These are phyloP conservation scores for Meleagris gallopavo DNA, from an alignment of 2,113 vertebrate species.

Conservation along the genomic window DNA sequence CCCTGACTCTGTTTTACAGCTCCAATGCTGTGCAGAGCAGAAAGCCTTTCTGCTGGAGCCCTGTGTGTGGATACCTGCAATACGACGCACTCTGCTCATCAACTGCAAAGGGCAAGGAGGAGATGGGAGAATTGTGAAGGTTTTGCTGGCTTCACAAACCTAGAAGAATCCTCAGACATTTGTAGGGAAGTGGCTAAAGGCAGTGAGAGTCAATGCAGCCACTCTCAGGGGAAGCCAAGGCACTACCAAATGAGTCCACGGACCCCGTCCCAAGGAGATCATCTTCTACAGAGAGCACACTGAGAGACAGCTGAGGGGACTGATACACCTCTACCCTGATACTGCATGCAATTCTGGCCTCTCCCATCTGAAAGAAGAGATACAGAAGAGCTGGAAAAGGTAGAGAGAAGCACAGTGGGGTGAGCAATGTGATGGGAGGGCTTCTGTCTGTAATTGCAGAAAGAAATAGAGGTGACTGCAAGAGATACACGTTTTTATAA, in stretches of 20 bases:
- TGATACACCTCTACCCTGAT: background rate
- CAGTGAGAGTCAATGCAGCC: background rate
- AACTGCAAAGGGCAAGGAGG: background rate
- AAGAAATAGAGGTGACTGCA: background rate
- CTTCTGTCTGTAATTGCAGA: background rate
- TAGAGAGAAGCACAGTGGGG: background rate
- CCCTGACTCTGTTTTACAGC: background rate
- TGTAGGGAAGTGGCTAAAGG: background rate
- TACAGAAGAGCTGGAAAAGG: background rate
- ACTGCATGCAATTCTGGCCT: background rate
- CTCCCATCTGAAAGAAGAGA: background rate
- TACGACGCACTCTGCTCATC: slow-evolving; percentile 2
- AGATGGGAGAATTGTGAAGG: background rate
- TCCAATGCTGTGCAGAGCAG: background rate
- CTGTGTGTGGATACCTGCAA: background rate
- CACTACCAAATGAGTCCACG: background rate
- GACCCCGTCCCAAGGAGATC: background rate
- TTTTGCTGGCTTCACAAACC: background rate
- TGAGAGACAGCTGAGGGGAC: background rate
- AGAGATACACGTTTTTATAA: background rate
- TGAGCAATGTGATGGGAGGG: background rate
- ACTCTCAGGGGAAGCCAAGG: background rate
- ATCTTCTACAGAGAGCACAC: background rate
- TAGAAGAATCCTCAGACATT: background rate
- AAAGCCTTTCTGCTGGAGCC: background rate